Base-by-base conservation (phyloP, 2,797 vertebrate genomes). In the Aulostomus chinensis region DNA sequence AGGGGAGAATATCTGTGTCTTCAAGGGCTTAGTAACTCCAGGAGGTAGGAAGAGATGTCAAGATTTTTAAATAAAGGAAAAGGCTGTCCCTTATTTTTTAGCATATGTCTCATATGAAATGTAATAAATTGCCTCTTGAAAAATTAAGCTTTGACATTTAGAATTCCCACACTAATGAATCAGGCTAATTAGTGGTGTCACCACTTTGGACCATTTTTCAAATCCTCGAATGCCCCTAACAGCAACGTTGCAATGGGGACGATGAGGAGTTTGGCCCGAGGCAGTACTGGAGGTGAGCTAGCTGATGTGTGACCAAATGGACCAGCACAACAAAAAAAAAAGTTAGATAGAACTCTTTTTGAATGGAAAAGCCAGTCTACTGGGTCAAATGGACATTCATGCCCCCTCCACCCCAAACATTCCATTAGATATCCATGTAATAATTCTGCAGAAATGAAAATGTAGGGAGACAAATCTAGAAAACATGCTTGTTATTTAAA, bases 1-100 rank as follows among this genome's bases (percentile, higher is more conserved):
- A 59, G 92, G 92, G 7, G 90, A 93, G 68, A 93, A 92, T 36
- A 70, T 93, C 40, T 90, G 90, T 18, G 90, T 93, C 39, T 94
- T 91, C 76, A 92, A 91, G 68, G 91, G 87, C 33, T 56, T 80
- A 34, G 65, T 93, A 33, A 73, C 61, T 33, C 68, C 85, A 38
- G 90, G 92, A 87, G 93, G 93, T 93, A 86, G 25, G 77, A 34
- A 10, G 22, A n/a, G n/a, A n/a, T n/a, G n/a, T n/a, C n/a, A n/a
- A n/a, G n/a, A n/a, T n/a, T n/a, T n/a, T n/a, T n/a, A n/a, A n/a
- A n/a, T n/a, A n/a, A n/a, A n/a, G n/a, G n/a, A n/a, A n/a, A n/a
- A n/a, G n/a, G n/a, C n/a, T n/a, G n/a, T n/a, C n/a, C n/a, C n/a
- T n/a, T n/a, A n/a, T n/a, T n/a, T n/a, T n/a, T n/a, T n/a, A 25